Evolutionary conservation across 2,113 vertebrate species (phyloP).

Genomic region (Hirundichthys speculiger): DNA sequence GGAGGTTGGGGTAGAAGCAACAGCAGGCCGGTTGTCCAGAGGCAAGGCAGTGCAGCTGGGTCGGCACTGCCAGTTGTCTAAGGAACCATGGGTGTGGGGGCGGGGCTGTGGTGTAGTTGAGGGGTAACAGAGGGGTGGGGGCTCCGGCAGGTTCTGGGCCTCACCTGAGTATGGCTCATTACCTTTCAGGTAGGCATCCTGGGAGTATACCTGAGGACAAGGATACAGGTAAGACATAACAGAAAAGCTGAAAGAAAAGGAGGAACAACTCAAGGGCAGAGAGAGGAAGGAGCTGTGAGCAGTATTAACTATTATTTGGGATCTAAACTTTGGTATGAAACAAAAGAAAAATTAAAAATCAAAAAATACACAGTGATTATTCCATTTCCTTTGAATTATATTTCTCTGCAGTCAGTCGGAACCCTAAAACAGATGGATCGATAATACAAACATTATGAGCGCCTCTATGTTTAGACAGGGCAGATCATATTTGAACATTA

Average conservation of each 20-base stretch:
- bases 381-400: too few species aligned
- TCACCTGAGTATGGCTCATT: conserved; percentile 86
- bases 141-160: conserved; percentile 87
- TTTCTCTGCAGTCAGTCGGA: too few species aligned
- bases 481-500: too few species aligned
- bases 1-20: conserved; percentile 22
- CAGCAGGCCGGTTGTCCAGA: conserved; percentile 57
- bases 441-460: too few species aligned
- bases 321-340: too few species aligned
- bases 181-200: conserved; percentile 91
- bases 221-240: conserved; percentile 12
- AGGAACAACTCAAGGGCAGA: too few species aligned
- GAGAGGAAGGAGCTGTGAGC: too few species aligned
- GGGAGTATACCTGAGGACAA: conserved; percentile 87
- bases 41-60: conserved; percentile 30
- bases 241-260: neutral
- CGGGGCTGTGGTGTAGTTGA: conserved; percentile 71
- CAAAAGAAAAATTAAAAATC: too few species aligned
- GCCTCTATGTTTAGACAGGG: too few species aligned
- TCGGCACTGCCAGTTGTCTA: conserved; percentile 75
- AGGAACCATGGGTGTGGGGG: conserved; percentile 33
- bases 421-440: too few species aligned
- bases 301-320: too few species aligned
- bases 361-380: too few species aligned
- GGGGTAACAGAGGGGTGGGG: conserved; percentile 84